Conservation (phyloP, 2,797 vertebrate species). For the Poeciliopsis paucimaculata region DNA sequence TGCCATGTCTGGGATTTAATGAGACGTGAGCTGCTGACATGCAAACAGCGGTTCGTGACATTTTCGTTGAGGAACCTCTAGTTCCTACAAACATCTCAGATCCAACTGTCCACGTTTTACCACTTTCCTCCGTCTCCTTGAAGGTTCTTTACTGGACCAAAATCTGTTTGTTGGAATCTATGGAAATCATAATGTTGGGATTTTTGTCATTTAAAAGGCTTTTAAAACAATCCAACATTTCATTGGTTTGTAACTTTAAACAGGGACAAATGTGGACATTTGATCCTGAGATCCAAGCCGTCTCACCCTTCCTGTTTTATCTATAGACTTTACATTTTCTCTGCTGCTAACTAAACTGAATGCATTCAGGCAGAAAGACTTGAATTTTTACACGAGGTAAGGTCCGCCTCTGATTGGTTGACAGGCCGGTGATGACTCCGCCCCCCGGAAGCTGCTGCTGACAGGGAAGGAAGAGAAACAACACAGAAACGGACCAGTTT, state of each 20-base stretch:
- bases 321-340: not conserved
- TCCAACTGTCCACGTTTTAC: not conserved
- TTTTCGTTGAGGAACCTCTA: not conserved
- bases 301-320: not conserved
- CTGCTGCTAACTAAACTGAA: not conserved
- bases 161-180: not conserved
- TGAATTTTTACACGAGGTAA: not conserved
- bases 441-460: not conserved
- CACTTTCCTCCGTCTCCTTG: not conserved
- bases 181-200: not conserved
- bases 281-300: not conserved
- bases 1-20: not conserved
- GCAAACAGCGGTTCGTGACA: not conserved
- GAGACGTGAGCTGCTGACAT: not conserved
- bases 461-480: not conserved
- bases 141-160: not conserved
- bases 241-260: not conserved
- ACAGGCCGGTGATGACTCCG: not conserved
- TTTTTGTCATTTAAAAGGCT: not conserved
- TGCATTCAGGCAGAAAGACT: not conserved
- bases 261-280: not conserved
- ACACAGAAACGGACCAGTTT: not conserved
- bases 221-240: not conserved
- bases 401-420: not conserved
- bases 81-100: not conserved